phyloP scores from a whole-genome alignment of 2,797 vertebrate species.

The Micropoecilia bifurca region DNA sequence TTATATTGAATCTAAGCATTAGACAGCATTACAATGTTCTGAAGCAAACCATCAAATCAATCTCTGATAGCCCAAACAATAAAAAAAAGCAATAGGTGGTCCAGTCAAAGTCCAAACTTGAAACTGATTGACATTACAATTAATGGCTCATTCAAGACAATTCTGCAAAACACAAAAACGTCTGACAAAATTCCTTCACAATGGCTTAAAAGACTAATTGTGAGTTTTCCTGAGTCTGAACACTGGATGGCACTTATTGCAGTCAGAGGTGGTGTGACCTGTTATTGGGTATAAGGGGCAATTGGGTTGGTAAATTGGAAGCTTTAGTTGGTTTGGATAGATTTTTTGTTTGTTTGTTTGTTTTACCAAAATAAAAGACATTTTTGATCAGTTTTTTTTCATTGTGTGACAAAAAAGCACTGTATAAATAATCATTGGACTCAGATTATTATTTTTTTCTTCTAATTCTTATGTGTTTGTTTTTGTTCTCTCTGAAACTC shows the following conservation, averaged over 20 bases:
- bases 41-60: not conserved
- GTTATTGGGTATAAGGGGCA: not conserved
- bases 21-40: no score
- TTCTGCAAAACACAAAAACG: not conserved
- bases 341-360: not conserved
- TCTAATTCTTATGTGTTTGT: not conserved
- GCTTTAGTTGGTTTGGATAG: not conserved
- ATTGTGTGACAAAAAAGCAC: not conserved
- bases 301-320: not conserved
- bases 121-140: not conserved
- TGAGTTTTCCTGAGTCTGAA: not conserved
- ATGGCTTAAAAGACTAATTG: not conserved
- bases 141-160: not conserved
- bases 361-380: not conserved
- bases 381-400: not conserved
- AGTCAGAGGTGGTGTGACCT: not conserved
- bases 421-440: not conserved
- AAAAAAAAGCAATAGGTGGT: not conserved
- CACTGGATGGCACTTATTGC: not conserved
- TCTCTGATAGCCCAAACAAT: not conserved
- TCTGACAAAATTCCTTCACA: not conserved
- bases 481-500: constrained; percentile 14
- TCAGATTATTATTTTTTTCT: constrained; percentile 7
- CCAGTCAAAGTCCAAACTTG: not conserved
- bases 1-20: not conserved